Base-by-base conservation (phyloP, 2,113 vertebrate genomes). In the Thymallus thymallus region DNA sequence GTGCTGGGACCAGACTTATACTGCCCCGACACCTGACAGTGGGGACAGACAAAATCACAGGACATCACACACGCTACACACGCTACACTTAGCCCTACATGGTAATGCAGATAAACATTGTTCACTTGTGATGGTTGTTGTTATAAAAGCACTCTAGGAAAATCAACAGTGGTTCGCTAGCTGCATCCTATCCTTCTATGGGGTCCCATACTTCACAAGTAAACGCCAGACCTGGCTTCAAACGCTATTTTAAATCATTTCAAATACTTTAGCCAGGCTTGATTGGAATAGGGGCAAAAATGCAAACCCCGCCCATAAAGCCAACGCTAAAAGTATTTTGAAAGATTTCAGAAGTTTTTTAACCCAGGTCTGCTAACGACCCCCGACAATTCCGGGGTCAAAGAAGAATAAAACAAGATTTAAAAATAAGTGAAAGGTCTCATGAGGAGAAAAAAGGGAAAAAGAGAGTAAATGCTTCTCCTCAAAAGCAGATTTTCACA, bases 81-180 rank as follows among this genome's bases (percentile, higher is more conserved):
- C 90, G 87, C 92, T 93, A 95, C 88, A 95, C 80, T 93, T 91
- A 95, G 94, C 93, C 94, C 95, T 93, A 93, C 94, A 94, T 93
- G 94, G 94, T 94, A 92, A 95, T 93, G 93, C 92, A 89, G 87
- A 91, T 91, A 91, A 91, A 94, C 91, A 91, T 92, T 88, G 35
- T 41, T 89, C 74, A 79, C 78, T 85, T 81, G 75, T 85, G 86
- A 83, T 86, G 18, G 56, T 60, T 80, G 86, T 85, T 85, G 81
- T 84, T 84, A 77, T 90, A 94, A 93, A 93, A 96, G 95, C 95
- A 96, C 95, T 95, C 90, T 87, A 92, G 93, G 92, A 95, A 94
- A 94, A 93, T 92, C 94, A 93, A 90, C 88, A 94, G 88, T 92
- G 62, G 90, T 93, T 88, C 87, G 72, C 83, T 35, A 88, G 94